These are phyloP conservation scores for Oenanthe oenanthe DNA, from an alignment of 2,113 vertebrate species.

Conservation along the genomic window DNA sequence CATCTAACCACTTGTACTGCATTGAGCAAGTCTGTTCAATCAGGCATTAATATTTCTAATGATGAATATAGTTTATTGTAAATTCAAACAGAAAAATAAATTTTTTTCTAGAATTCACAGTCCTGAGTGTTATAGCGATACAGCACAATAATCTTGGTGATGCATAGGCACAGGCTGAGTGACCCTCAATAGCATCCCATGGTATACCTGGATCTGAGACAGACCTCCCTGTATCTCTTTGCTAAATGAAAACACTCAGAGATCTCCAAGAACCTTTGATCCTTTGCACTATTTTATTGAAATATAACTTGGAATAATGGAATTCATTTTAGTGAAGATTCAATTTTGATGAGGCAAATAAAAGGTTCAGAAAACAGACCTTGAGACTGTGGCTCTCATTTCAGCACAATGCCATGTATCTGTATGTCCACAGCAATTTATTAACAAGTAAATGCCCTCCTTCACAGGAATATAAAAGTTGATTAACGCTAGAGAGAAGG, in stretches of 20 bases:
- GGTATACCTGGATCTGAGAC: fast-evolving
- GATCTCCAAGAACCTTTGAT: neutral
- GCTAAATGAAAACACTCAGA: neutral
- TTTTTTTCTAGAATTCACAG: neutral
- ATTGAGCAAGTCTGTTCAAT: neutral
- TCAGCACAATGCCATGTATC: neutral
- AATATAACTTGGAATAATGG: neutral
- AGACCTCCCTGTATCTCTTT: neutral
- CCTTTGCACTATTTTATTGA: neutral
- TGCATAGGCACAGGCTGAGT: neutral
- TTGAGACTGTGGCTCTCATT: neutral
- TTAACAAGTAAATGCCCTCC: neutral
- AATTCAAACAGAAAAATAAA: neutral
- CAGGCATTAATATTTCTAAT: neutral
- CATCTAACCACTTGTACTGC: fast-evolving
- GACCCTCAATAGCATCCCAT: neutral
- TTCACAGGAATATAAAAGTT: neutral
- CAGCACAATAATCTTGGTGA: neutral
- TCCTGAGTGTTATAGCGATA: neutral
- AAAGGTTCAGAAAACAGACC: neutral
- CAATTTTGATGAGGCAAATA: neutral
- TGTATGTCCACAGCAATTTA: neutral
- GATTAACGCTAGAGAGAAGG: neutral
- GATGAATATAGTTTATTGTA: neutral
- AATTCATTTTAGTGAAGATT: neutral